A percentile compares a stretch with the other conserved stretches of the same genome.
These are phyloP conservation scores for Drosophila lacertosa DNA, from an alignment of 1,140 invertebrate species.

Conservation along the genomic window DNA sequence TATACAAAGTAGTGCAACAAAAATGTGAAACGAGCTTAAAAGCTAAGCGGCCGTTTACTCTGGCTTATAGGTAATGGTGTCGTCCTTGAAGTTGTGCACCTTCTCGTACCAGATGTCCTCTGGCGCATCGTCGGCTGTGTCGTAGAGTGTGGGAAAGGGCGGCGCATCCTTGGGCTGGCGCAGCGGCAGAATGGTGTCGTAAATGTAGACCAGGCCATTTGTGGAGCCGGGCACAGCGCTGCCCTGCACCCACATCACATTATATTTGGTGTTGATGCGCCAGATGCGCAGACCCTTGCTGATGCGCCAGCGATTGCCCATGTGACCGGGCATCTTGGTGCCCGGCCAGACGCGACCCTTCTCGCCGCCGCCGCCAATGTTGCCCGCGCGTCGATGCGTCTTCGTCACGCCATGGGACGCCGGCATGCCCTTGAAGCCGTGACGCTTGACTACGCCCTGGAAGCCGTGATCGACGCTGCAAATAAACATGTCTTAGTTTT, in stretches of 20 bases:
- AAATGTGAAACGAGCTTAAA: constrained; percentile 11
- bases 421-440: constrained; percentile 97
- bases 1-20: constrained; percentile 34
- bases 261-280: constrained; percentile 96
- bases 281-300: constrained; percentile 92
- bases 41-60: constrained; percentile 40
- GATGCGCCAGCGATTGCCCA: constrained; percentile 93
- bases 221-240: constrained; percentile 91
- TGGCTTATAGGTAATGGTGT: constrained; percentile 67
- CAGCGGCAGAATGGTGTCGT: constrained; percentile 90
- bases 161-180: constrained; percentile 87
- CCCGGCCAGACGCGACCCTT: constrained; percentile 96
- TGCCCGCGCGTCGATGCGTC: constrained; percentile 95
- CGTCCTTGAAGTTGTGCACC: constrained; percentile 79
- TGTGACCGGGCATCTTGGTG: constrained; percentile 98
- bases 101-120: constrained; percentile 79
- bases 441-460: constrained; percentile 98
- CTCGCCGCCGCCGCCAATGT: constrained; percentile 93
- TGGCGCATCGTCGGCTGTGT: constrained; percentile 86
- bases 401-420: constrained; percentile 97
- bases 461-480: constrained; percentile 95
- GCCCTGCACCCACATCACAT: constrained; percentile 95
- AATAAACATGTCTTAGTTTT: constrained; percentile 15
- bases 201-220: constrained; percentile 92
- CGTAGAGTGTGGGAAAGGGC: constrained; percentile 92